Conservation (phyloP, 2,888 invertebrate species). For the Synergus gifuensis region DNA sequence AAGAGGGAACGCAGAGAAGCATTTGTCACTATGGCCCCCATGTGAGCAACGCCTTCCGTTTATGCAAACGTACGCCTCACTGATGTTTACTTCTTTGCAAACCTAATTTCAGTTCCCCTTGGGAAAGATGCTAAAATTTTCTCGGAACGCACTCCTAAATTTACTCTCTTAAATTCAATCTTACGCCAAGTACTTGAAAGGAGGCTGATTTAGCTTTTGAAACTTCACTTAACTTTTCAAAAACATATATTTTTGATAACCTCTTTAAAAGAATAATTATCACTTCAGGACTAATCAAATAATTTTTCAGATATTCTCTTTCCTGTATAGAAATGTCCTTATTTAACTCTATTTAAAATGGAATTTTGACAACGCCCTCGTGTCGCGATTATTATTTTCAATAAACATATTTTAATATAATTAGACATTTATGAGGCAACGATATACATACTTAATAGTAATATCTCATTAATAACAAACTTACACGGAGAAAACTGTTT, state of each 20-base stretch:
- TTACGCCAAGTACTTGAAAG: background rate
- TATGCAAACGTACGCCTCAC: constrained; percentile 71
- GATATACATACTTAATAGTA: too few species aligned
- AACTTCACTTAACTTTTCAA: background rate
- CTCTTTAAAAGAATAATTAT: background rate
- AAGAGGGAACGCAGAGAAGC: constrained; percentile 56
- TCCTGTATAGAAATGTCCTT: background rate
- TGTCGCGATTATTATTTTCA: too few species aligned
- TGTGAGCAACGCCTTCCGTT: constrained; percentile 71
- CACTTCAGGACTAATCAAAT: background rate
- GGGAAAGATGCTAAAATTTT: constrained; percentile 62
- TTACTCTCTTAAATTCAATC: background rate
- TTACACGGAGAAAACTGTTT: too few species aligned
- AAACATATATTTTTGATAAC: background rate
- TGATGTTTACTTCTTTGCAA: constrained; percentile 76
- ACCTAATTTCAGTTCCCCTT: constrained; percentile 72
- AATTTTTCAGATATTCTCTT: background rate
- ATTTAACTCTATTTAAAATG: too few species aligned
- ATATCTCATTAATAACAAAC: too few species aligned
- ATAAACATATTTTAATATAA: too few species aligned
- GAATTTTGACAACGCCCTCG: too few species aligned
- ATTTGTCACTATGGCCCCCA: constrained; percentile 71
- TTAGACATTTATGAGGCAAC: too few species aligned
- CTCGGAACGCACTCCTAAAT: background rate
- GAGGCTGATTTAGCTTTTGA: constrained; percentile 2